Evolutionary conservation across 2,888 invertebrate species (phyloP), one percentile per base, ranked within the genome.

Genomic region (Junonia oenone): DNA sequence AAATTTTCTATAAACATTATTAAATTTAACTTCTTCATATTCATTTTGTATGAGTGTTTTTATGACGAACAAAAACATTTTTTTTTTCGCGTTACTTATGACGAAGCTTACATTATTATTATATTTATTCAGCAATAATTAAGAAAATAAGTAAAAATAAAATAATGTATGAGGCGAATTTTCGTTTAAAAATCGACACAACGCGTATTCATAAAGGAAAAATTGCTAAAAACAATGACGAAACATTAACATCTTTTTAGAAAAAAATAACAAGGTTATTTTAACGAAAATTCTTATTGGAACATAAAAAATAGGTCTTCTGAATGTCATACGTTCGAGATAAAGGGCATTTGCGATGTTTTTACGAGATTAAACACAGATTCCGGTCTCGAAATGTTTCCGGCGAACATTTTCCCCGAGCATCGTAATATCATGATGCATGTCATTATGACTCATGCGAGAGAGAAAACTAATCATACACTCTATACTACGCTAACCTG

Each of bases 381-480:
- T 62, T 62, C 63, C 62, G 63, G 59, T 59, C 57, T 57, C 55
- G 53, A 45, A 55, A 59, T 61, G 56, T 56, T 63, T 61, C 56
- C 61, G 61, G 59, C 52, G 58, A 40, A 5, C n/a, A 27, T 61
- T 61, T 57, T 48, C 58, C 27, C 43, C 43, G 37, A 29, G 56
- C 54, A 52, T 43, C 40, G 54, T 45, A 51, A 50, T 33, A 55
- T 49, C 51, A 57, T 19, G 26, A 11, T 26, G 13, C 43, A 2
- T 13, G 43, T 51, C 53, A 53, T 50, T 53, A 45, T 78, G 80
- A 81, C 67, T 81, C 79, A 81, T 70, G 60, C 59, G 58, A 59
- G 56, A 58, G 55, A 65, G 66, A 66, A 69, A 72, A 72, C 66
- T 65, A 72, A 63, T 68, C 68, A 75, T 55, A 59, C 56, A 64